phyloP scores from a whole-genome alignment of 2,888 invertebrate genomes.

The Hypolimnas misippus region DNA sequence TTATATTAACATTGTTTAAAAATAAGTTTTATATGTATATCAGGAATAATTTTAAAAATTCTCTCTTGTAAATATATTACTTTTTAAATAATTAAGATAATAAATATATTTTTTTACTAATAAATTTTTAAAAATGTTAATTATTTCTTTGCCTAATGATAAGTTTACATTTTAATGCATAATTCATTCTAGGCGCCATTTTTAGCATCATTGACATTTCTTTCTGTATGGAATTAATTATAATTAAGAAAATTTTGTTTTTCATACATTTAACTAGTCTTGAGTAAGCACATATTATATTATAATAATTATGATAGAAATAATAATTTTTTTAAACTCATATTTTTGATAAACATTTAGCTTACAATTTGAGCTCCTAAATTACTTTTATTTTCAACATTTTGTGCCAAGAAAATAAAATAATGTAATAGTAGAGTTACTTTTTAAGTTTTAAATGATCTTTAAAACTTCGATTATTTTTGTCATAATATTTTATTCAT shows the following conservation, averaged over 20 bases:
- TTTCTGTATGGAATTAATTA: not conserved
- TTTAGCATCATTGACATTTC: not conserved
- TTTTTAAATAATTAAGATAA: not conserved
- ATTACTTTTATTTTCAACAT: not conserved
- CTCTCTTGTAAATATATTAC: conserved; percentile 6
- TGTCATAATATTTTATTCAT: not conserved
- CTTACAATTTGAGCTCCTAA: too few species aligned
- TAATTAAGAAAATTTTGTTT: not conserved
- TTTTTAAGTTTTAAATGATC: not conserved
- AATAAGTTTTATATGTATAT: not conserved
- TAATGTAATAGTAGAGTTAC: not conserved
- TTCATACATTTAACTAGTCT: not conserved
- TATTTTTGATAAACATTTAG: not conserved
- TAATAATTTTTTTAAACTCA: not conserved
- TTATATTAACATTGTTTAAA: too few species aligned
- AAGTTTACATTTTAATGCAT: not conserved
- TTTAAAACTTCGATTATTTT: not conserved
- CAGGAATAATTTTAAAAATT: not conserved
- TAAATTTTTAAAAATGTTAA: not conserved
- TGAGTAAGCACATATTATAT: too few species aligned
- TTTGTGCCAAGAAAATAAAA: not conserved
- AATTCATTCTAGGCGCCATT: not conserved
- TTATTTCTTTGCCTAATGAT: not conserved
- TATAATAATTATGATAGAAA: too few species aligned
- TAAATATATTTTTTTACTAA: too few species aligned